Conservation (phyloP, 2,113 vertebrate genomes). For the Garra rufa region DNA sequence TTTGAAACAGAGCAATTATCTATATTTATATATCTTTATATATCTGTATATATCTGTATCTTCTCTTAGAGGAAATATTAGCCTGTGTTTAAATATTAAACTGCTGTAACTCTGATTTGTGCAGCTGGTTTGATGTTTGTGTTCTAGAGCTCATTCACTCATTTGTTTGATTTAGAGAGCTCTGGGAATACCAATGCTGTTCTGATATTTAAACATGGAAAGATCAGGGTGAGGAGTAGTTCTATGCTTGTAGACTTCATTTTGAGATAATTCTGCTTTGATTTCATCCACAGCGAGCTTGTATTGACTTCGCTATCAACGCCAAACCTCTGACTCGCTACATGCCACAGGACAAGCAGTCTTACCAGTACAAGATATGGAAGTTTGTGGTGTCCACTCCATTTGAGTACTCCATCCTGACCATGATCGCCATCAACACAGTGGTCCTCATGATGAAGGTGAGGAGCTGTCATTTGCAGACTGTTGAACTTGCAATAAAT, state of each 20-base stretch:
- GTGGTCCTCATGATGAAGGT: constrained; percentile 99
- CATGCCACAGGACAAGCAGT: constrained; percentile 96
- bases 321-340: constrained; percentile 95
- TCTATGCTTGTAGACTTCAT: not conserved
- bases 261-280: constrained; percentile 40
- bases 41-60: too few relatives aligned
- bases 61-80: constrained; percentile 13
- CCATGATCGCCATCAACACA: constrained; percentile 96
- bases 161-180: constrained; percentile 34
- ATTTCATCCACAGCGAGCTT: constrained; percentile 84
- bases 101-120: constrained; percentile 16
- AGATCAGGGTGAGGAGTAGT: constrained; percentile 20
- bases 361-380: constrained; percentile 99
- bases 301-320: constrained; percentile 97
- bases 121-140: constrained; percentile 42
- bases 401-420: constrained; percentile 98
- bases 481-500: not conserved
- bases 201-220: constrained; percentile 47
- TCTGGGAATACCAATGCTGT: not conserved
- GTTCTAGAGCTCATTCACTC: constrained; percentile 27
- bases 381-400: constrained; percentile 96
- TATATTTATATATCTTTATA: too few relatives aligned
- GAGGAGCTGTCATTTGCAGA: constrained; percentile 16
- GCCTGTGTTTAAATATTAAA: constrained; percentile 42
- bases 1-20: not conserved